Conservation (phyloP, 2,888 invertebrate genomes). For the Agapostemon virescens region DNA sequence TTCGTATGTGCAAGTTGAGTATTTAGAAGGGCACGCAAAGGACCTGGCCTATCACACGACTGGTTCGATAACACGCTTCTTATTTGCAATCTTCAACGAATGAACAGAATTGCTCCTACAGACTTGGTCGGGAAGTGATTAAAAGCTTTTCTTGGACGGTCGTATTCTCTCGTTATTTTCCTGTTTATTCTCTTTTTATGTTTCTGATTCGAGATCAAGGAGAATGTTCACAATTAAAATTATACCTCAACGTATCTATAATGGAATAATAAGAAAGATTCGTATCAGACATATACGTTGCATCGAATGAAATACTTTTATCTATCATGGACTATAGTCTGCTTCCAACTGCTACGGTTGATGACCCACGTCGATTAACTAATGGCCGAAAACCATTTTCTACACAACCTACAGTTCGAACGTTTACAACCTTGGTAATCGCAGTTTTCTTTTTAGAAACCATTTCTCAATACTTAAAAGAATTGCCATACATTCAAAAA, state of each 20-base stretch:
- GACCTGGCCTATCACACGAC: constrained; percentile 74
- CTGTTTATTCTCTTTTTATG: constrained; percentile 25
- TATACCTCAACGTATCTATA: not conserved
- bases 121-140: constrained; percentile 66
- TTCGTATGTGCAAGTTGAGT: constrained; percentile 11
- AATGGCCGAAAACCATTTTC: not conserved
- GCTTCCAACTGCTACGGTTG: not conserved
- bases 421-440: not conserved
- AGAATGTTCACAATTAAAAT: not conserved
- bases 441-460: not conserved
- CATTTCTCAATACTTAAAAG: not conserved
- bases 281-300: not conserved
- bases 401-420: not conserved
- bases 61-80: constrained; percentile 74
- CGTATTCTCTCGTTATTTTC: constrained; percentile 55
- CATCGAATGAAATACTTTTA: not conserved
- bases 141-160: constrained; percentile 73
- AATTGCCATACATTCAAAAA: not conserved
- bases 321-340: not conserved
- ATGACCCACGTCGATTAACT: not conserved
- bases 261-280: not conserved
- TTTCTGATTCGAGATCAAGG: constrained; percentile 31
- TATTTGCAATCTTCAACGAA: constrained; percentile 37
- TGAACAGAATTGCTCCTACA: constrained; percentile 48
- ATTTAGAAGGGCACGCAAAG: constrained; percentile 67